Percentiles rank a stretch among this genome's conserved stretches.
phyloP scores from a whole-genome alignment of 1,140 invertebrate genomes.

The Cydia pomonella region DNA sequence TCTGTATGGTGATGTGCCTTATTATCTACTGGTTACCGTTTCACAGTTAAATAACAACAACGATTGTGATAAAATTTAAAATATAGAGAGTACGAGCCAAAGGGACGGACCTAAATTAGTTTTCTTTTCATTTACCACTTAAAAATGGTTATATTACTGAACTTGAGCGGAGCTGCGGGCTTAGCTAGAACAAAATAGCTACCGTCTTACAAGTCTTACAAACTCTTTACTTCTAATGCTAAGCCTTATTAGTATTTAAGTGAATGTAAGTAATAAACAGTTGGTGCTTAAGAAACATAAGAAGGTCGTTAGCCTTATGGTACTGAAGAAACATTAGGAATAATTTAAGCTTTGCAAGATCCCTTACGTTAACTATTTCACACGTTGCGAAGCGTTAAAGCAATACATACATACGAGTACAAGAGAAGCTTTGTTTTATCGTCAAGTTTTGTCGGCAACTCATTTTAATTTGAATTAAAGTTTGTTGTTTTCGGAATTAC shows the following conservation, averaged over 20 bases:
- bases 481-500: background rate
- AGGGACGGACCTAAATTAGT: too few relatives aligned
- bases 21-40: too few relatives aligned
- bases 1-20: too few relatives aligned
- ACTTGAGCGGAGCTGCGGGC: background rate
- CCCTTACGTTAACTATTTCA: background rate
- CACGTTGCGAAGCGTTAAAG: constrained; percentile 9
- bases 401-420: constrained; percentile 12
- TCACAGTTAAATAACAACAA: too few relatives aligned
- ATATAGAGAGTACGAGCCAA: too few relatives aligned
- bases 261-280: background rate
- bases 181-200: background rate
- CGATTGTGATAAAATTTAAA: too few relatives aligned
- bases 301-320: constrained; percentile 6
- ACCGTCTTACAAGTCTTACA: background rate
- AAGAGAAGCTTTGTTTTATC: background rate
- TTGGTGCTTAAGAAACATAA: background rate
- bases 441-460: background rate
- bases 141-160: too few relatives aligned
- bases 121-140: too few relatives aligned
- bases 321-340: constrained; percentile 11
- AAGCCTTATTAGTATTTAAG: background rate
- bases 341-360: constrained; percentile 14
- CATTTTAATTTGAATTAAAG: too few relatives aligned
- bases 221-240: background rate